Percentiles rank a stretch among this genome's conserved stretches.
These are phyloP conservation scores for Pipistrellus pygmaeus DNA, from an alignment of 2,797 vertebrate species.

Conservation along the genomic window DNA sequence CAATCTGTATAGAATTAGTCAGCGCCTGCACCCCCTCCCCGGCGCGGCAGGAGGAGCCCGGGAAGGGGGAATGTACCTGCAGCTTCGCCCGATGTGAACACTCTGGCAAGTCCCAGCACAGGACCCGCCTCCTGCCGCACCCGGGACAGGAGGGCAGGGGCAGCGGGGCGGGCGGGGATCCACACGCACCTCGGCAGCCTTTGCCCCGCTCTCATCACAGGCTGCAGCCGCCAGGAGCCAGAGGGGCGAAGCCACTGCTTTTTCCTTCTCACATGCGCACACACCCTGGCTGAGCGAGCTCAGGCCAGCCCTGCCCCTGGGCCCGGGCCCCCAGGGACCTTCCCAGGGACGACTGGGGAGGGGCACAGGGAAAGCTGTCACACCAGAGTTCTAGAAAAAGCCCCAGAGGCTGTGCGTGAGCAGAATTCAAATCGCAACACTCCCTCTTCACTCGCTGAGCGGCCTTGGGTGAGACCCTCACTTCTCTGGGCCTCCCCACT, in stretches of 20 bases:
- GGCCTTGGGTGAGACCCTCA: not conserved
- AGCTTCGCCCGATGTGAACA: not conserved
- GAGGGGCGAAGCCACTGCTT: not conserved
- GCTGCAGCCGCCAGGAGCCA: not conserved
- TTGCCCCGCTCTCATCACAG: not conserved
- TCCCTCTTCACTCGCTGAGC: not conserved
- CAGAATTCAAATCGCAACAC: not conserved
- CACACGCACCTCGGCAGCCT: not conserved
- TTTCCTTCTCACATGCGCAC: accelerated
- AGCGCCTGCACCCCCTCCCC: constrained; percentile 41
- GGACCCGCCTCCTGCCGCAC: not conserved
- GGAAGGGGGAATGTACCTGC: constrained; percentile 61
- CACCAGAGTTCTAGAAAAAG: not conserved
- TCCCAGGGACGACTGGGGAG: not conserved
- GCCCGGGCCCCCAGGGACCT: not conserved
- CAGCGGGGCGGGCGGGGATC: not conserved
- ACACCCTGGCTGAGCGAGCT: not conserved
- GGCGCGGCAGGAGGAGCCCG: constrained; percentile 48
- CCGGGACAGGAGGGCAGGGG: not conserved
- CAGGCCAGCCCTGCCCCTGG: not conserved
- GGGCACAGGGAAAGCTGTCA: not conserved
- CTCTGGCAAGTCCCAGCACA: constrained; percentile 73
- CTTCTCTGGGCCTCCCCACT: not conserved
- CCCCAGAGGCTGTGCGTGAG: not conserved
- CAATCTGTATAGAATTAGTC: constrained; percentile 87